These are phyloP conservation scores for Acronicta aceris DNA, from an alignment of 2,888 invertebrate species.

Conservation along the genomic window DNA sequence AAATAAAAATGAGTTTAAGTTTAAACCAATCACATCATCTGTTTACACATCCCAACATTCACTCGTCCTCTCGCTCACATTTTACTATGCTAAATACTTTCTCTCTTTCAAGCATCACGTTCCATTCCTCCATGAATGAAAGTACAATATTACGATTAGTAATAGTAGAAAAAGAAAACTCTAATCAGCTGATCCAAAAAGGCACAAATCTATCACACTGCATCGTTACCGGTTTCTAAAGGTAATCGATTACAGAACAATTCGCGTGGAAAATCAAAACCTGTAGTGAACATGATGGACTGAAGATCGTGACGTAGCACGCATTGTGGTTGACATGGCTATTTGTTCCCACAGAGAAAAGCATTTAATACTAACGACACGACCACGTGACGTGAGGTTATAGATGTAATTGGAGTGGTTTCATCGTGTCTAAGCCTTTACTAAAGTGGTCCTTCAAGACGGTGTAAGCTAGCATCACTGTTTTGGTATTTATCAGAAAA, in stretches of 20 bases:
- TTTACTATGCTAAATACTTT: too few species aligned
- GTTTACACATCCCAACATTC: too few species aligned
- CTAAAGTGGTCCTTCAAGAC: too few species aligned
- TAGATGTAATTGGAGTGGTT: neutral
- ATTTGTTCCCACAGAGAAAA: slow-evolving; percentile 62
- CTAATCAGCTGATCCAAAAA: slow-evolving; percentile 6
- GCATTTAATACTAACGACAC: slow-evolving; percentile 39
- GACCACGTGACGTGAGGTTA: slow-evolving; percentile 21
- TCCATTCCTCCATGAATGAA: too few species aligned
- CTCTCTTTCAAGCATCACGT: too few species aligned
- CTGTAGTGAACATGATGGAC: slow-evolving; percentile 65
- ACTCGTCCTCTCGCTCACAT: too few species aligned
- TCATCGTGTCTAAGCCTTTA: neutral
- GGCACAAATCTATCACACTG: slow-evolving; percentile 23
- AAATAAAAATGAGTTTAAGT: too few species aligned
- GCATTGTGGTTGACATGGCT: slow-evolving; percentile 70
- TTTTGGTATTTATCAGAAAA: too few species aligned
- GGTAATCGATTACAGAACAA: slow-evolving; percentile 55
- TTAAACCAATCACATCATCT: too few species aligned
- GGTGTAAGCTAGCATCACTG: too few species aligned
- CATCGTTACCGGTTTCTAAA: slow-evolving; percentile 30
- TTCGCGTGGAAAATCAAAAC: slow-evolving; percentile 63
- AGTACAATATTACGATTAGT: too few species aligned
- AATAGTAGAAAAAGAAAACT: too few species aligned
- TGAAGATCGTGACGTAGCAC: slow-evolving; percentile 67